Base-by-base conservation (phyloP, 2,797 vertebrate genomes). In the Setipinna tenuifilis region DNA sequence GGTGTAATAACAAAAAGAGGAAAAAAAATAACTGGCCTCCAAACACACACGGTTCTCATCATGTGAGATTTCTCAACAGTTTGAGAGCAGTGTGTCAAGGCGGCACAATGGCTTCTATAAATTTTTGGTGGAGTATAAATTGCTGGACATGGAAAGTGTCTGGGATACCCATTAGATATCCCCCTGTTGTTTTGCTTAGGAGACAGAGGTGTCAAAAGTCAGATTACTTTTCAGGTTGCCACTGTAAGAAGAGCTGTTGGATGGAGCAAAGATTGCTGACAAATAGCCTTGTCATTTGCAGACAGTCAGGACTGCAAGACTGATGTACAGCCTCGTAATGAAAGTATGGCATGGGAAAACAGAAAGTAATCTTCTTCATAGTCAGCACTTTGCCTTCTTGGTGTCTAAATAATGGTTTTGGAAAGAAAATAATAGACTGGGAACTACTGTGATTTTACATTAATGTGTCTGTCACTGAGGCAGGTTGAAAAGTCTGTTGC, bases 311-410 rank as follows among this genome's bases (percentile, higher is more conserved):
- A 44, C 17, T 41, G 11, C 31, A 11, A 35, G 68, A 35, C 31
- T 44, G 35, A 44, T 44, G 71, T 44, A 3, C 71, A 44, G 71
- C 35, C 16, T 16, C 16, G 71, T 21, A 41, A 78, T 44, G 19
- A 78, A 78, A 78, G 19, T 78, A 21, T 44, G 71, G 44, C 17
- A 31, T 78, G 71, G 71, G 71, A 44, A 78, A 78, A 78, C 31
- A 25, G 71, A 44, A 35, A 41, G 35, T 6, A 78, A 78, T 78
- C 71, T 31, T 44, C 17, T 44, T 4, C 9, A 10, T 14, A 44
- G 17, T 78, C 71, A 78, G 71, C 35, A 35, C 7, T 78, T 78
- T 44, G 71, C 16, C 19, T 78, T 31, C 41, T 41, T 78, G 19
- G 19, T 9, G 6, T 21, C 19, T 21, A 44, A 17, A 78, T 78